These are phyloP conservation scores for Drosophila pandora DNA, from an alignment of 1,140 invertebrate genomes.

Conservation along the genomic window DNA sequence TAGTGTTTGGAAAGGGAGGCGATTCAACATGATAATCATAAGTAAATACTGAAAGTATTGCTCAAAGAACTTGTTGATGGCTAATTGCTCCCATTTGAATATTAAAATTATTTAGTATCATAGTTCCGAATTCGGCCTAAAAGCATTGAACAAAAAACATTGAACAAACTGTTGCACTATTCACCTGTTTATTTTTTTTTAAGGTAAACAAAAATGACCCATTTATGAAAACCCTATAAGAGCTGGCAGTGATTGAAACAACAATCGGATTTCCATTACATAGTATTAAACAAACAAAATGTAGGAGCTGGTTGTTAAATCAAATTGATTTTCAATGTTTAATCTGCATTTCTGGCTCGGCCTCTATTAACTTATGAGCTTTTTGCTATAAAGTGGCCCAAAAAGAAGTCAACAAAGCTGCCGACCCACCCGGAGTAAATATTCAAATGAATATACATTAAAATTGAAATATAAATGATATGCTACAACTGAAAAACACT, in stretches of 20 bases:
- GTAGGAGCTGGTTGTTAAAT: conserved; percentile 21
- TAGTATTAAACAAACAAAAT: conserved; percentile 23
- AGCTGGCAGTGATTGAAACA: not conserved
- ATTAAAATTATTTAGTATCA: not conserved
- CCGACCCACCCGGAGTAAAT: conserved; percentile 11
- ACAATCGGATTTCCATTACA: conserved; percentile 26
- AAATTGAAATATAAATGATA: conserved; percentile 79
- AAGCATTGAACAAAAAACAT: not conserved
- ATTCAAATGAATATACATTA: conserved; percentile 74
- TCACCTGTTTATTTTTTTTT: not conserved
- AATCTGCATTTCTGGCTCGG: conserved; percentile 7
- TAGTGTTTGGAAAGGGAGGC: conserved; percentile 3
- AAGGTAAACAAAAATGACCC: conserved; percentile 31
- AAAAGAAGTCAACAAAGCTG: conserved; percentile 7
- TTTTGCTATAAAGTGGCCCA: conserved; percentile 36
- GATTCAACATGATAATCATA: conserved; percentile 57
- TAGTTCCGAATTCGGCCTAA: too few species aligned
- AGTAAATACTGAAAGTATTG: conserved; percentile 45
- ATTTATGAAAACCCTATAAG: conserved; percentile 26
- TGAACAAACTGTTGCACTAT: conserved; percentile 24
- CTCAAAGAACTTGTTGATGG: conserved; percentile 24
- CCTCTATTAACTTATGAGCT: conserved; percentile 64
- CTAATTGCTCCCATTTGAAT: conserved; percentile 25
- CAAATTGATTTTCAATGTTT: conserved; percentile 23
- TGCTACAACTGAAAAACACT: conserved; percentile 34